Evolutionary conservation across 2,113 vertebrate species (phyloP).

Genomic region (Gnathonemus echidnorhynchus): DNA sequence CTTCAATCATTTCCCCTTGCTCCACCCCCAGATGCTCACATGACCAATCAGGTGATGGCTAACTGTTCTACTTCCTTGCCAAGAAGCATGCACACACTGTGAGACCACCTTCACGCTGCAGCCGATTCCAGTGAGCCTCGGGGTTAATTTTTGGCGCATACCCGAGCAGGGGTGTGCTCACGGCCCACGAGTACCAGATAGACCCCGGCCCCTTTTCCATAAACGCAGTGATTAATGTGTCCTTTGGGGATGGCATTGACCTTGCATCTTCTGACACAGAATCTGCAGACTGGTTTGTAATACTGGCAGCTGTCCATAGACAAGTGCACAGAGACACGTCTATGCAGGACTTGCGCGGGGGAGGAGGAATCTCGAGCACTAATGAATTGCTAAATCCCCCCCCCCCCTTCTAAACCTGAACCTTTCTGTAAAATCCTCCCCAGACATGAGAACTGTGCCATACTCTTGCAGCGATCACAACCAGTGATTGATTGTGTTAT

Average conservation of each 20-base stretch:
- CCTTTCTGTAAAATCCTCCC: conserved; percentile 56
- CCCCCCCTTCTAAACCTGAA: neutral
- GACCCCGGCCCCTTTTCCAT: neutral
- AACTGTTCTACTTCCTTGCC: neutral
- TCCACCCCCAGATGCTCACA: neutral
- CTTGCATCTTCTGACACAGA: neutral
- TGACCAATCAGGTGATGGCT: neutral
- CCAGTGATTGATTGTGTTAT: conserved; percentile 96
- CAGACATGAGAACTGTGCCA: conserved; percentile 72
- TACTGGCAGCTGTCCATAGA: neutral
- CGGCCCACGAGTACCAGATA: neutral
- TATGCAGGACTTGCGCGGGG: neutral
- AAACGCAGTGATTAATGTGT: neutral
- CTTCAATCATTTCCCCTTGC: neutral
- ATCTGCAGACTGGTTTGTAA: neutral
- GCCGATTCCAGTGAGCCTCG: neutral
- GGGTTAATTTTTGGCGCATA: neutral
- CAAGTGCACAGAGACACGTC: neutral
- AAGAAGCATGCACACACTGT: neutral
- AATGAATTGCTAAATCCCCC: neutral
- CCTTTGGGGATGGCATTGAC: neutral
- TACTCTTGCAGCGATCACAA: conserved; percentile 72
- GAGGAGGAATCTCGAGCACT: neutral
- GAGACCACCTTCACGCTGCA: neutral
- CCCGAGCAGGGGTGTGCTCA: neutral